phyloP scores from a whole-genome alignment of 1,140 invertebrate genomes.

The Zelostemma sp. region DNA sequence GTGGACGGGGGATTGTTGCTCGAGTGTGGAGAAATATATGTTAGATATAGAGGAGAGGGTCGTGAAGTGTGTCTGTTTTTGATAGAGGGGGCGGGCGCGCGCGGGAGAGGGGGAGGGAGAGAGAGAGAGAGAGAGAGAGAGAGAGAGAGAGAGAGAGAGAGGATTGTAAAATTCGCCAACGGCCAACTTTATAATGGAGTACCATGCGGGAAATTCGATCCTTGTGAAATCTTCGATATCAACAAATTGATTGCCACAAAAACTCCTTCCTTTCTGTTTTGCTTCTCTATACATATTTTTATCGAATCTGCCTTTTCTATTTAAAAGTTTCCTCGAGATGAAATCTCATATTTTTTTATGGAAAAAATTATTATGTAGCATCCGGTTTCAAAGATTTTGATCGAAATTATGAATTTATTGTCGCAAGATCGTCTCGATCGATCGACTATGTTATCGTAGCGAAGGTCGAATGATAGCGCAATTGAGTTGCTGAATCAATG shows the following conservation, averaged over 20 bases:
- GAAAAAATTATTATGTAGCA: slow-evolving; percentile 4
- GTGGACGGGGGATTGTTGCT: not conserved
- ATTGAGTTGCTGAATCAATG: not conserved
- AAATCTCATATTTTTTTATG: not conserved
- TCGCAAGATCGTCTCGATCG: slow-evolving; percentile 21
- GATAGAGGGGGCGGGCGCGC: no score
- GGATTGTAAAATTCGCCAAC: not conserved
- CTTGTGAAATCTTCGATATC: not conserved
- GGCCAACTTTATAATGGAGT: not conserved
- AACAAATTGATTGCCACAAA: not conserved
- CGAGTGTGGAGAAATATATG: no score
- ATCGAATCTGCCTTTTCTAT: not conserved
- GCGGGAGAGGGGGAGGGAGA: no score
- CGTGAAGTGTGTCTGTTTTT: no score
- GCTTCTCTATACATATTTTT: not conserved
- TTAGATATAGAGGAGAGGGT: no score
- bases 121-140: no score
- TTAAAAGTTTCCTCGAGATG: not conserved
- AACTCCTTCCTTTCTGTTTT: not conserved
- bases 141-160: no score
- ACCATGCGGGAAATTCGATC: no score
- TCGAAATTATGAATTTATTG: slow-evolving; percentile 20
- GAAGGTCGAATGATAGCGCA: not conserved
- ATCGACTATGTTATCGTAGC: slow-evolving; percentile 5
- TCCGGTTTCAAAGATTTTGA: slow-evolving; percentile 21